phyloP scores from a whole-genome alignment of 2,113 vertebrate genomes.

The Aptenodytes forsteri region DNA sequence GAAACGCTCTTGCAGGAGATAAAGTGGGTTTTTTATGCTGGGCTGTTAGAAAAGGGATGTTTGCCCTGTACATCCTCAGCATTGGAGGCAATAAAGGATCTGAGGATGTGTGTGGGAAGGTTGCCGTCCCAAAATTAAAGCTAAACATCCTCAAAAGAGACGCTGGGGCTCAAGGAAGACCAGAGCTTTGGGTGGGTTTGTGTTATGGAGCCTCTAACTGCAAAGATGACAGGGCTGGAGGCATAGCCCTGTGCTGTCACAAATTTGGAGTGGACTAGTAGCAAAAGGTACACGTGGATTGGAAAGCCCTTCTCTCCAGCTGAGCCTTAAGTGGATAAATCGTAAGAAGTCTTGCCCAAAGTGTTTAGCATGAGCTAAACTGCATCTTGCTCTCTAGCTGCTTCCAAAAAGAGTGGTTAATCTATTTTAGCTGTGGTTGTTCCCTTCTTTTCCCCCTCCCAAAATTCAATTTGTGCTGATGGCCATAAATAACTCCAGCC shows the following conservation, averaged over 20 bases:
- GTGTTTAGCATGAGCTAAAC: not conserved
- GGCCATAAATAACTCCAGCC: not conserved
- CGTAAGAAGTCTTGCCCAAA: not conserved
- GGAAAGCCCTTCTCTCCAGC: not conserved
- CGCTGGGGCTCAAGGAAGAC: not conserved
- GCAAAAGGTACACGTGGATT: fast-evolving
- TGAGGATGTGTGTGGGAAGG: not conserved
- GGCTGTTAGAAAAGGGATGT: not conserved
- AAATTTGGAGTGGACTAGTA: not conserved
- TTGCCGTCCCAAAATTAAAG: not conserved
- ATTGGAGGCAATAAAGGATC: not conserved
- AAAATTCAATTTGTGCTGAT: not conserved
- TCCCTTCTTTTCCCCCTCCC: not conserved
- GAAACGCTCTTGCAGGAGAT: not conserved
- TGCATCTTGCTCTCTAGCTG: not conserved
- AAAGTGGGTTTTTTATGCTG: fast-evolving
- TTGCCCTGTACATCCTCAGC: not conserved
- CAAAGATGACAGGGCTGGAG: fast-evolving
- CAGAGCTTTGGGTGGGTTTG: not conserved
- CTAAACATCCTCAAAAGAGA: not conserved
- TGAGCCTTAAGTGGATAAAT: not conserved
- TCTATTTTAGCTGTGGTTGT: not conserved
- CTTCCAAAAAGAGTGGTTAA: not conserved
- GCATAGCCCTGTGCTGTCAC: fast-evolving
- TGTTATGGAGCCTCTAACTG: not conserved